Base-by-base conservation (phyloP, 2,797 vertebrate genomes). In the Echiichthys vipera region DNA sequence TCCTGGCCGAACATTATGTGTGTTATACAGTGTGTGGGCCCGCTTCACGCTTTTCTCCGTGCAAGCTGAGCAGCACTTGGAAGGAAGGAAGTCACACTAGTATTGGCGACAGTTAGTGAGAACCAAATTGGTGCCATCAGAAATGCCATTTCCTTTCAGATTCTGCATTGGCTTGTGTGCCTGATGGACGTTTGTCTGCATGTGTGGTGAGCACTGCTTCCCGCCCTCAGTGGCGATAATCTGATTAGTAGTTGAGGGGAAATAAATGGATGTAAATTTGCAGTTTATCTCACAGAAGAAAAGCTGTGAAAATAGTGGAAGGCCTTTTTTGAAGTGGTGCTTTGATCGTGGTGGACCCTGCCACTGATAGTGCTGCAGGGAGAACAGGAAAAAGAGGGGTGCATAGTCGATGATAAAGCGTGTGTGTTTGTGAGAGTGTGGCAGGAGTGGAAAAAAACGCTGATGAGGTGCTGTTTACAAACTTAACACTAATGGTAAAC, bases 381-480 rank as follows among this genome's bases (percentile, higher is more conserved):
- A 72, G 55, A 71, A 57, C 77, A 73, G 61, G 74, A 86, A 81
- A 65, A 53, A 8, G 13, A 56, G 15, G 42, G 50, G 64, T 3
- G 53, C 54, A 47, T 27, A 51, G 53, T 74, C 77, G 57, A 80
- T 79, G 69, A 80, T 83, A 53, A 78, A 70, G 55, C 29, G 65
- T 65, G 62, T 72, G 20, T 73, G 30, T 67, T 73, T 51, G 45
- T 61, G 42, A 40, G 36, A 32, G 22, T 43, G 58, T 40, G 25
- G 51, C 47, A 76, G 50, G 25, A 51, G 53, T 45, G 54, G 39
- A 39, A 71, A 49, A 46, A 54, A 68, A 49, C 17, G 18, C 27
- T 51, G 6, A n/a, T 51, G 42, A n/a, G n/a, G n/a, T 71, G 56
- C 9, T 43, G 5, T 11, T 13, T 6, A 24, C 25, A 22, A 7